phyloP scores from a whole-genome alignment of 2,888 invertebrate species.

The Metallyticus violacea region DNA sequence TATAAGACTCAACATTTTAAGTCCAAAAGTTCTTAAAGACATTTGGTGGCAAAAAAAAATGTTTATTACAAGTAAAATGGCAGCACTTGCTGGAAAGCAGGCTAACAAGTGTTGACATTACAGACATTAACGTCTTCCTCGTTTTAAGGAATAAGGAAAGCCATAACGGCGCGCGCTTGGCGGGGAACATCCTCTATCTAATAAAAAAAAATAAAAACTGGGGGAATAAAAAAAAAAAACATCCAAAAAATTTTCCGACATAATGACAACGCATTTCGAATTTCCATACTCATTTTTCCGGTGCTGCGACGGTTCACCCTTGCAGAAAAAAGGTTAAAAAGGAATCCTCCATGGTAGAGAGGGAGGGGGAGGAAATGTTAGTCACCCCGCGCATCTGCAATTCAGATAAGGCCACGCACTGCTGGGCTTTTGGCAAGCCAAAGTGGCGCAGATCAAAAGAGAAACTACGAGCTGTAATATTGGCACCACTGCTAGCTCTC shows the following conservation, averaged over 20 bases:
- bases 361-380: background rate
- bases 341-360: background rate
- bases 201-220: background rate
- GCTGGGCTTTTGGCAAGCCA: constrained; percentile 1
- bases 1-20: no score
- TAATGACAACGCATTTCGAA: constrained; percentile 27
- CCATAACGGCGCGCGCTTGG: background rate
- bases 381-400: constrained; percentile 20
- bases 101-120: background rate
- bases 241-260: constrained; percentile 7
- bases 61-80: no score
- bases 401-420: constrained; percentile 20
- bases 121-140: constrained; percentile 3
- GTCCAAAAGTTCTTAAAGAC: no score
- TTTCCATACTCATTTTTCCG: constrained; percentile 31
- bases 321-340: constrained; percentile 4
- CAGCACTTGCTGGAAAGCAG: background rate
- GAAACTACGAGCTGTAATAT: background rate
- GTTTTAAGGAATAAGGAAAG: background rate
- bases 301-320: constrained; percentile 9
- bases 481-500: background rate
- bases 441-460: background rate
- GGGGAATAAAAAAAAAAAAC: background rate
- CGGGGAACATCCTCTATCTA: background rate
- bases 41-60: no score